Evolutionary conservation across 2,888 invertebrate species (phyloP), one percentile per base, ranked within the genome.

Genomic region (Sesia apiformis): DNA sequence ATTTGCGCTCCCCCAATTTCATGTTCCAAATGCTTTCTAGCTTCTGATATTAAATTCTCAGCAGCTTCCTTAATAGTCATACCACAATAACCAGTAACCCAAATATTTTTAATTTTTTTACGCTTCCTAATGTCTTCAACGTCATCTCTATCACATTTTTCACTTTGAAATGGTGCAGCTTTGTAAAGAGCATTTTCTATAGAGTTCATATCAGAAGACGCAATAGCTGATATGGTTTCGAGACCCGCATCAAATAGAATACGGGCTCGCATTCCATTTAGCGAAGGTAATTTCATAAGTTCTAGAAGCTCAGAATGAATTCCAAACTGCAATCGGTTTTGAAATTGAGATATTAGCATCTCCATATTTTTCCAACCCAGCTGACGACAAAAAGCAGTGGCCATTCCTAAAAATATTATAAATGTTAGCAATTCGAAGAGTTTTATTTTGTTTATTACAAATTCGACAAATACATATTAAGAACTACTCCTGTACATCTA

Each of bases 361-460:
- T 98, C 96, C 70, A 99, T 91, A 74, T 95, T 96, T 61, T 92
- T 92, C 98, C 99, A 99, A 39, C 98, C 97, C 6, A 99, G 86
- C 54, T 97, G 94, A 60, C 92, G 93, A 79, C 98, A 97, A 85
- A 99, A 99, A n/a, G 96, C 93, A 3, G 98, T 97, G 1, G 99
- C 96, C 95, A 98, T 98, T 55, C 98, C 98, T 95, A 63, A 63
- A 68, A 80, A 70, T 23, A 23, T 1, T 23, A 23, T 23, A 23
- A 23, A 23, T 23, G 23, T 23, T 23, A 23, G 23, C 23, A 23
- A 23, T 23, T 23, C 2, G 23, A 23, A 23, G 23, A 23, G 23
- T 23, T 23, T 23, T 23, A 23, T 23, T 23, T 23, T 23, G 23
- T 23, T 23, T 23, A 23, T 23, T 23, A 23, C 23, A 23, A 1